Conservation (phyloP, 1,140 invertebrate genomes). For the Rhopalosiphum padi region DNA sequence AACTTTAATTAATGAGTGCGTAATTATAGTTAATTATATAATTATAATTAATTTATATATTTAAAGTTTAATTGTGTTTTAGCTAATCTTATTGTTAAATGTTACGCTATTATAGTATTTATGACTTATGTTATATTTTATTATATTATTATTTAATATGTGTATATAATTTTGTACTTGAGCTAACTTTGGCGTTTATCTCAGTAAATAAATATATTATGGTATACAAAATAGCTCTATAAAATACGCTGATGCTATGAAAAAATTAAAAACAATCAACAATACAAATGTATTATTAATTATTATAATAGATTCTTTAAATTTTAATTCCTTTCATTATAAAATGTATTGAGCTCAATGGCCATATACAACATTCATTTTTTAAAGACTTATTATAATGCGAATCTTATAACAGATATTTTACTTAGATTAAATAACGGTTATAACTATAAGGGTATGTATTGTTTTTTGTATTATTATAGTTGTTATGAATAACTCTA, state of each 20-base stretch:
- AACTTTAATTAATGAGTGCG: not conserved
- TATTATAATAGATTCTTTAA: not conserved
- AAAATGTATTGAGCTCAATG: not conserved
- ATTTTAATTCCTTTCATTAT: not conserved
- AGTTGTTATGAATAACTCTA: not conserved
- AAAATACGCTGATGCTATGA: not conserved
- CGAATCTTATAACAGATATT: conserved; percentile 26
- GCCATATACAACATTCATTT: not conserved
- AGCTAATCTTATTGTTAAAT: no score
- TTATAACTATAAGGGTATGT: not conserved
- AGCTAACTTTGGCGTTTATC: no score
- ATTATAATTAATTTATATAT: no score
- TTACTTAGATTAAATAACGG: conserved; percentile 42
- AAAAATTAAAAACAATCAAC: not conserved
- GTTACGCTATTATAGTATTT: no score
- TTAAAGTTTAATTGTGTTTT: no score
- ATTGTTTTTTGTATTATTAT: not conserved
- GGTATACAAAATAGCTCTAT: not conserved
- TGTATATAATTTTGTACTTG: no score
- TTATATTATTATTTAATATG: no score
- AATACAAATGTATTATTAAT: not conserved
- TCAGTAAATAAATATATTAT: not conserved
- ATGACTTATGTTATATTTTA: no score
- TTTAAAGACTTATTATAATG: not conserved
- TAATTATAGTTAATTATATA: not conserved